A percentile compares a stretch with the other conserved stretches of the same genome.
Evolutionary conservation across 2,797 vertebrate genomes (phyloP).

Genomic region (Halcyon smyrnensis): DNA sequence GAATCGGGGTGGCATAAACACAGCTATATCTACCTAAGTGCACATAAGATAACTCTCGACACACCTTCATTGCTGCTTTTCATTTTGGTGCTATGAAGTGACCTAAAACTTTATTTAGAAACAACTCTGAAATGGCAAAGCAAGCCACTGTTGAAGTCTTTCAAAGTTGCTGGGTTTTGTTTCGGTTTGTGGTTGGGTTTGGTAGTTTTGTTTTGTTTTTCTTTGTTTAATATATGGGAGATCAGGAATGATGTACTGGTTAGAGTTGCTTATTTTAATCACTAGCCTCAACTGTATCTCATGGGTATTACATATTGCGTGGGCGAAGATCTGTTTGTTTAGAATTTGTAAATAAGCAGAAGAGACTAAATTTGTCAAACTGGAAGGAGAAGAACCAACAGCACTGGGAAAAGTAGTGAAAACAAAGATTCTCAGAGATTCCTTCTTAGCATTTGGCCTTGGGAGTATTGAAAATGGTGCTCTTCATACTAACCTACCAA

Average conservation of each 20-base stretch:
- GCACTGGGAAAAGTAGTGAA: background rate
- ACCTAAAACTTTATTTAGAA: background rate
- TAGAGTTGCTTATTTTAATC: background rate
- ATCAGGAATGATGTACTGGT: background rate
- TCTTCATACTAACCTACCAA: background rate
- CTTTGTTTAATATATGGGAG: background rate
- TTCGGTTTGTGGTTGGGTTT: background rate
- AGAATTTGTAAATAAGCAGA: background rate
- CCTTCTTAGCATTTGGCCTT: background rate
- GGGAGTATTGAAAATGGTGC: background rate
- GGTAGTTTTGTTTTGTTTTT: background rate
- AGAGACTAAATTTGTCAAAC: background rate
- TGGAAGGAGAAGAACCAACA: background rate
- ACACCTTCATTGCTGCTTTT: background rate
- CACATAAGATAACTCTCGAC: accelerated
- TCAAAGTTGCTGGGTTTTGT: background rate
- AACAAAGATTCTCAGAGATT: background rate
- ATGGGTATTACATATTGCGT: background rate
- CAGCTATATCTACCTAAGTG: background rate
- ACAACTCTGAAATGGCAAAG: background rate
- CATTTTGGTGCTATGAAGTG: background rate
- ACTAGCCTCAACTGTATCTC: background rate
- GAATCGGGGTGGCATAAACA: background rate
- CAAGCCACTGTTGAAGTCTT: background rate
- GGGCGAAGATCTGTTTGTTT: background rate